Percentiles rank a stretch among this genome's conserved stretches.
These are phyloP conservation scores for Lottia scabra DNA, from an alignment of 2,888 invertebrate species.

Conservation along the genomic window DNA sequence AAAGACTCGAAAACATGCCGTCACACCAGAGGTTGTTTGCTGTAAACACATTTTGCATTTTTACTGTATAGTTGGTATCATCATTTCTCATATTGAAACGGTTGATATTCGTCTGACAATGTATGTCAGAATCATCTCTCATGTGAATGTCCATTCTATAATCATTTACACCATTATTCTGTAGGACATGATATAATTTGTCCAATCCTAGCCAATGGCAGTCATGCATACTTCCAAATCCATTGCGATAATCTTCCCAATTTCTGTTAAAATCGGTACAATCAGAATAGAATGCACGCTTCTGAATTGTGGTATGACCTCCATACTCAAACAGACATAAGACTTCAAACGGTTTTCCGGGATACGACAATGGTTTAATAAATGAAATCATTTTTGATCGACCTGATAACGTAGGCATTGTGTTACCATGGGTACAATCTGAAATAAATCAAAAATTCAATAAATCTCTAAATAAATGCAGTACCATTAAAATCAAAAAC, in stretches of 20 bases:
- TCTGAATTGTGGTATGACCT: background rate
- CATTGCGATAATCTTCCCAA: background rate
- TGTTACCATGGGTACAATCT: background rate
- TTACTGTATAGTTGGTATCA: background rate
- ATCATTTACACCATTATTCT: background rate
- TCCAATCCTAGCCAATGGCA: background rate
- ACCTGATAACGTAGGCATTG: background rate
- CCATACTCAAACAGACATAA: background rate
- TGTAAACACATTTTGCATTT: background rate
- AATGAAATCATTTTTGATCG: background rate
- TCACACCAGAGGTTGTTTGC: background rate
- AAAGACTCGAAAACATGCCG: background rate
- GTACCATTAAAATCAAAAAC: no score
- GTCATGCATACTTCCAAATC: background rate
- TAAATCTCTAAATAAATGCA: no score
- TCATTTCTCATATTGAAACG: background rate
- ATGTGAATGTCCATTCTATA: background rate
- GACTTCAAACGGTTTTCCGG: background rate
- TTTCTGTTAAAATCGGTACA: background rate
- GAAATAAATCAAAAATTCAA: background rate
- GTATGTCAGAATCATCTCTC: background rate
- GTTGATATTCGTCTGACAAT: background rate
- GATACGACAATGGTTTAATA: background rate
- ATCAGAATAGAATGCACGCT: background rate
- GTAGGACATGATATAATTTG: background rate